Evolutionary conservation across 2,113 vertebrate genomes (phyloP).

Genomic region (Gorsachius goisagi): DNA sequence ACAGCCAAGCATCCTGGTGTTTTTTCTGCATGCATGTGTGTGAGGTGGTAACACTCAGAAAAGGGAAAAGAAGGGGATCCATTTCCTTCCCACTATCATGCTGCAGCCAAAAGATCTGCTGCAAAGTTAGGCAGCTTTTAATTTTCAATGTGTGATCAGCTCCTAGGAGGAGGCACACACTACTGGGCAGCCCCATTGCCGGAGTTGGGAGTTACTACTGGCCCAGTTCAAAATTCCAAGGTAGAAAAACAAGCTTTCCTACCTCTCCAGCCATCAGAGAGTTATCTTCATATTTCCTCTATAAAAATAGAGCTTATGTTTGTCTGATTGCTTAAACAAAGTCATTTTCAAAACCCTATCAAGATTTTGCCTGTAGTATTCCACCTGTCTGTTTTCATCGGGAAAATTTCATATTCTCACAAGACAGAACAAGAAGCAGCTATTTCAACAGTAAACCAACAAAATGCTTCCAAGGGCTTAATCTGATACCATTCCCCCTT

Average conservation of each 20-base stretch:
- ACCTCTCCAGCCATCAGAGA: neutral
- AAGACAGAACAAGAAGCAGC: neutral
- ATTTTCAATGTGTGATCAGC: fast-evolving
- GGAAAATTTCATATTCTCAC: neutral
- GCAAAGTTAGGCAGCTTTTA: neutral
- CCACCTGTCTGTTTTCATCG: neutral
- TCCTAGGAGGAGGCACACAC: neutral
- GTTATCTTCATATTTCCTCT: neutral
- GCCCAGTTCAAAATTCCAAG: neutral
- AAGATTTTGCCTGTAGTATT: neutral
- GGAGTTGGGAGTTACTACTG: neutral
- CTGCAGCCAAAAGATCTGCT: neutral
- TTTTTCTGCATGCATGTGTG: fast-evolving
- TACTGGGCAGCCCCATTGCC: fast-evolving
- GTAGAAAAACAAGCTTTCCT: neutral
- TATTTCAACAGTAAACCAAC: neutral
- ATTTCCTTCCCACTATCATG: neutral
- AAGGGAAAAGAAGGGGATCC: neutral
- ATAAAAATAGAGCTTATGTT: neutral
- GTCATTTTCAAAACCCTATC: neutral
- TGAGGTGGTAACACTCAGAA: neutral
- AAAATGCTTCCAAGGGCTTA: neutral
- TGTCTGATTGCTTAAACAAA: neutral
- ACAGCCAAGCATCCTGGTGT: neutral
- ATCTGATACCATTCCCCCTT: neutral